phyloP scores from a whole-genome alignment of 2,113 vertebrate genomes.

The Toxostoma redivivum region DNA sequence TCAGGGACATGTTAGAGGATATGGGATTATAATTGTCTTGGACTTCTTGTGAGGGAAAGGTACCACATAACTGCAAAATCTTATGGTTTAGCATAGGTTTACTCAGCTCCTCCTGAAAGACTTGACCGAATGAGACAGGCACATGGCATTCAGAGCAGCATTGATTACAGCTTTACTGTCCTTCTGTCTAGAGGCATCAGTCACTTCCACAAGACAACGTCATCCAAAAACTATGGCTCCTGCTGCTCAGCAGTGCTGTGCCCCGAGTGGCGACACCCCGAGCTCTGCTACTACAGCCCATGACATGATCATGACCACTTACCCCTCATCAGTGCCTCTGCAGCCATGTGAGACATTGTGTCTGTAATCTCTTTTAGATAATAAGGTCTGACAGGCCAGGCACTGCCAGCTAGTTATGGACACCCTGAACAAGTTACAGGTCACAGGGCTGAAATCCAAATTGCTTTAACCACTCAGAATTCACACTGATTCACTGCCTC shows the following conservation, averaged over 20 bases:
- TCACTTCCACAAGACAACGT: neutral
- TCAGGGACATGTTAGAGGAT: neutral
- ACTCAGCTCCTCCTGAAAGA: neutral
- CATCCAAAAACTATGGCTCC: neutral
- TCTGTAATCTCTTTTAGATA: neutral
- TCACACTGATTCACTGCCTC: neutral
- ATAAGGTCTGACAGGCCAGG: neutral
- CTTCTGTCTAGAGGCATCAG: neutral
- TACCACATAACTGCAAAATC: neutral
- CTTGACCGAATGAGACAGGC: neutral
- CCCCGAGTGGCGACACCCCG: fast-evolving
- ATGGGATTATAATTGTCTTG: neutral
- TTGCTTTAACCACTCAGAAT: neutral
- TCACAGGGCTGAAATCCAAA: neutral
- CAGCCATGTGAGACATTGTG: neutral
- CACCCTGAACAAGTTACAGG: neutral
- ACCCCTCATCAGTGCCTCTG: neutral
- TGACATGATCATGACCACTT: neutral
- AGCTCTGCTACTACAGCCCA: neutral
- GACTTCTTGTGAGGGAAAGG: neutral
- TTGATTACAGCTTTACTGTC: neutral
- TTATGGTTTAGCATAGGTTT: neutral
- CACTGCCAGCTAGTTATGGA: neutral
- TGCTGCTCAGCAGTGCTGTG: neutral
- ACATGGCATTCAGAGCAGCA: neutral